Conservation (phyloP, 2,113 vertebrate genomes). For the Eptatretus burgeri region DNA sequence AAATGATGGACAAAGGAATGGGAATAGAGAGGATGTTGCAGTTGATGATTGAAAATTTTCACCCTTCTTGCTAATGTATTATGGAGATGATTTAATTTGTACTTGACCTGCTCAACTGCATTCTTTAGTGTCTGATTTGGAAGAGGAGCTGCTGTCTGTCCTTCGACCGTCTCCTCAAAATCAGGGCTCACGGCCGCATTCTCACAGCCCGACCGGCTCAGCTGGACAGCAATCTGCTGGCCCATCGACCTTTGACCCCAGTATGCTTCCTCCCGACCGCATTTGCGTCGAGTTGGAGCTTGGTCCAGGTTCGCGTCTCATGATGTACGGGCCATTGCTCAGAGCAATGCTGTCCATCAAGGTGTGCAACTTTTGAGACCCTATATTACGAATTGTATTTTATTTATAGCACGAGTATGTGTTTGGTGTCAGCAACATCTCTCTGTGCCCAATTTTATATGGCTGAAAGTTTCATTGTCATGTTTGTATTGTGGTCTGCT, state of each 20-base stretch:
- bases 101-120: constrained; percentile 2
- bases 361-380: neutral
- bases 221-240: constrained; percentile 12
- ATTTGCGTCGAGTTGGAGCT: constrained; percentile 84
- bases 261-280: constrained; percentile 54
- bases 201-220: constrained; percentile 22
- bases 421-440: too few relatives aligned
- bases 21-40: too few relatives aligned
- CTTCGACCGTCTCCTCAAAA: constrained; percentile 33
- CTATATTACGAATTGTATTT: too few relatives aligned
- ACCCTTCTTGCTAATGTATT: too few relatives aligned
- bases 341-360: constrained; percentile 15
- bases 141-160: constrained; percentile 61
- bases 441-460: too few relatives aligned
- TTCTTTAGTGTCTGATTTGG: constrained; percentile 59
- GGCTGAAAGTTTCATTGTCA: too few relatives aligned
- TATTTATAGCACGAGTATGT: too few relatives aligned
- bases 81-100: too few relatives aligned
- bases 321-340: constrained; percentile 59
- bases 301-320: constrained; percentile 64
- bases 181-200: constrained; percentile 23
- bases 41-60: too few relatives aligned
- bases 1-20: too few relatives aligned
- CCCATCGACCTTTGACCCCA: constrained; percentile 39
- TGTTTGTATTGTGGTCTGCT: too few relatives aligned